Evolutionary conservation across 1,140 invertebrate species (phyloP).

Genomic region (Pantala flavescens): DNA sequence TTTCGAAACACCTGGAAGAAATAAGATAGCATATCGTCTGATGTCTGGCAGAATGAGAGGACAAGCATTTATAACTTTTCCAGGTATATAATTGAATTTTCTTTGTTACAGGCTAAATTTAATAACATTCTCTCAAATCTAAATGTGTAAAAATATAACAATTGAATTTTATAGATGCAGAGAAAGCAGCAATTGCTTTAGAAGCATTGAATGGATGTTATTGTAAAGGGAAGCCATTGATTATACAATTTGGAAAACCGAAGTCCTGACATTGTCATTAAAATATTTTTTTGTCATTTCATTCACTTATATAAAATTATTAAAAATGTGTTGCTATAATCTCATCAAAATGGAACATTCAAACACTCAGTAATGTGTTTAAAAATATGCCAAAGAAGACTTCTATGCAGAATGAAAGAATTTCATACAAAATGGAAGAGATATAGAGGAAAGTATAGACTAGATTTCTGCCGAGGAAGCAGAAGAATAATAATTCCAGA

Average conservation of each 20-base stretch:
- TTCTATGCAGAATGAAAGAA: too few relatives aligned
- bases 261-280: not conserved
- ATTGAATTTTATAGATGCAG: not conserved
- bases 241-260: not conserved
- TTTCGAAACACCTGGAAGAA: slow-evolving; percentile 28
- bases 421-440: too few relatives aligned
- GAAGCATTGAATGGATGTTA: not conserved
- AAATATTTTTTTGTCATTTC: too few relatives aligned
- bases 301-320: too few relatives aligned
- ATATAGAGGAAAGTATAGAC: too few relatives aligned
- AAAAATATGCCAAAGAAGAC: too few relatives aligned
- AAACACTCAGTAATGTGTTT: too few relatives aligned
- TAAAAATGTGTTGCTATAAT: too few relatives aligned
- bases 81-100: slow-evolving; percentile 29
- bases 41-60: slow-evolving; percentile 44
- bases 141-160: too few relatives aligned
- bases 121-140: not conserved
- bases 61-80: slow-evolving; percentile 45
- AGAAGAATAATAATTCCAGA: too few relatives aligned
- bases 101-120: not conserved
- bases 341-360: too few relatives aligned
- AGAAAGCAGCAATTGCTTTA: not conserved
- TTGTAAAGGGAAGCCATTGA: not conserved
- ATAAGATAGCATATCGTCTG: slow-evolving; percentile 32
- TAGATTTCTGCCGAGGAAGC: too few relatives aligned